Percentiles rank a stretch among this genome's conserved stretches.
Conservation (phyloP, 1,140 invertebrate species). For the Euwallacea fornicatus region DNA sequence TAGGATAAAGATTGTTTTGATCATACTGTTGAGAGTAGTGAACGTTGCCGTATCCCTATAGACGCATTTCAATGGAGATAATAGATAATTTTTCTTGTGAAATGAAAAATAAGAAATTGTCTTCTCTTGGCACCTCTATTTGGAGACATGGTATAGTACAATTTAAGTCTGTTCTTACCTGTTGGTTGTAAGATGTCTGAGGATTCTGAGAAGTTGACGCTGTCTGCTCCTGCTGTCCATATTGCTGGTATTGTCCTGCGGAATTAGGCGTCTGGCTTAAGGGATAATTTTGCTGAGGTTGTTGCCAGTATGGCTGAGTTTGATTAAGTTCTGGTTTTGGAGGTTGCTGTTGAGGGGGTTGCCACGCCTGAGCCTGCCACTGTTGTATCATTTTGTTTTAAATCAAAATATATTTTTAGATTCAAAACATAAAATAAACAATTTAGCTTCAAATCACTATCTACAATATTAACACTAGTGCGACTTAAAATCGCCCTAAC, state of each 20-base stretch:
- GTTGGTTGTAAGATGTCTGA: conserved; percentile 21
- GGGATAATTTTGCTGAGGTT: conserved; percentile 10
- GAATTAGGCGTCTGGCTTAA: conserved; percentile 23
- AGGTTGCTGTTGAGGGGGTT: conserved; percentile 33
- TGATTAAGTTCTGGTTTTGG: not conserved
- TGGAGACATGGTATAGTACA: not conserved
- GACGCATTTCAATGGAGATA: not conserved
- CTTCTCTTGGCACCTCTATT: too few relatives aligned
- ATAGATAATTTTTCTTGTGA: not conserved
- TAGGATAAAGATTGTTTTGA: conserved; percentile 41
- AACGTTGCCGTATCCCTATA: conserved; percentile 34
- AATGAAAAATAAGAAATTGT: too few relatives aligned
- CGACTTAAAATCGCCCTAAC: too few relatives aligned
- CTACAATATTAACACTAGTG: too few relatives aligned
- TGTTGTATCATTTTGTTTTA: conserved; percentile 31
- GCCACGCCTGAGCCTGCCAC: conserved; percentile 40
- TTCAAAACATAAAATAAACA: too few relatives aligned
- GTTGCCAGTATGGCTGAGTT: conserved; percentile 42
- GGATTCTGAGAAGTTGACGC: conserved; percentile 16
- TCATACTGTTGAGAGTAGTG: conserved; percentile 46
- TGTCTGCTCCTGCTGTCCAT: conserved; percentile 33
- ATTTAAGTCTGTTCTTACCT: conserved; percentile 4
- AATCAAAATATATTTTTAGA: too few relatives aligned
- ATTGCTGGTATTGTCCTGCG: conserved; percentile 35
- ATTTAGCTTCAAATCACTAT: too few relatives aligned